Percentiles rank a stretch among this genome's conserved stretches.
These are phyloP conservation scores for Phoebastria nigripes DNA, from an alignment of 2,797 vertebrate genomes.

Conservation along the genomic window DNA sequence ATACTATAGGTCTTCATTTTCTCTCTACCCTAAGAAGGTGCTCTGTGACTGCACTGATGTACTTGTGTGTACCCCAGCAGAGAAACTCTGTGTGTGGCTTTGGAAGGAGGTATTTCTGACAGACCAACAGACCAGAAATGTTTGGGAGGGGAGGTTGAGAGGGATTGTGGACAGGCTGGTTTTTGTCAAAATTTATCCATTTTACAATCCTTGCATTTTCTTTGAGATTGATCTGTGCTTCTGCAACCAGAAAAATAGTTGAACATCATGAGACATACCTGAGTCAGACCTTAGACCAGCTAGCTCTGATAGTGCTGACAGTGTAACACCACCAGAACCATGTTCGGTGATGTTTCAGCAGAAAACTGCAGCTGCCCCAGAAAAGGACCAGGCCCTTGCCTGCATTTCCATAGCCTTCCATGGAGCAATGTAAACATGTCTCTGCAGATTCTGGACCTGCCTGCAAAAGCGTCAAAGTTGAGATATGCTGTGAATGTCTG, in stretches of 20 bases:
- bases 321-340: background rate
- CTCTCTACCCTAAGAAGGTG: background rate
- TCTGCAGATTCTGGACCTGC: background rate
- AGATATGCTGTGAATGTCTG: background rate
- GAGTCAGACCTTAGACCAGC: background rate
- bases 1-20: background rate
- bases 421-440: background rate
- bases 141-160: rapidly evolving
- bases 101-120: background rate
- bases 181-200: background rate
- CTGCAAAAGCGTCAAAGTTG: background rate
- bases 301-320: background rate
- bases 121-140: background rate
- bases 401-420: background rate
- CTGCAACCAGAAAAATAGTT: background rate
- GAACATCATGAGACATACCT: background rate
- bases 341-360: background rate
- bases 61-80: background rate
- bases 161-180: rapidly evolving
- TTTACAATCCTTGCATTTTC: background rate
- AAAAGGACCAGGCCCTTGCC: background rate
- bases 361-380: background rate
- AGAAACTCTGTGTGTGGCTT: too few relatives aligned
- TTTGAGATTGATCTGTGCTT: background rate
- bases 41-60: background rate